Conservation (phyloP, 2,888 invertebrate species). For the Helobdella robusta region DNA sequence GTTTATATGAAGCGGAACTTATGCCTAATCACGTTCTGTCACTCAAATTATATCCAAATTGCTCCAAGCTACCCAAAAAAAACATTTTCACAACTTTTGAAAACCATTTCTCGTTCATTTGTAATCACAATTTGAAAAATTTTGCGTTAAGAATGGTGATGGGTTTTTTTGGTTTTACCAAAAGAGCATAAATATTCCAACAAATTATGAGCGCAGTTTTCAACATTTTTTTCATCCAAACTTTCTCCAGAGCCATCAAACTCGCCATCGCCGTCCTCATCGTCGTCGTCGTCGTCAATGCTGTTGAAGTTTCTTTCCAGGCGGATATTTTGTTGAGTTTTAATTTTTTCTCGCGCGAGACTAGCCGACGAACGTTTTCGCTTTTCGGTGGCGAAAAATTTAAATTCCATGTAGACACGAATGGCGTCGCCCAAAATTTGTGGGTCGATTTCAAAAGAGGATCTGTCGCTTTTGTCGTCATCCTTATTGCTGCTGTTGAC, state of each 20-base stretch:
- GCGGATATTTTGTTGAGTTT: background rate
- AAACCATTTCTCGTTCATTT: too few relatives aligned
- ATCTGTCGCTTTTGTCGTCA: background rate
- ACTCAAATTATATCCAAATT: too few relatives aligned
- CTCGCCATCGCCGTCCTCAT: constrained; percentile 5
- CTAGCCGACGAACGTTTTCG: background rate
- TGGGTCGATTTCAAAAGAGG: constrained; percentile 34
- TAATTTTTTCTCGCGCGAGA: too few relatives aligned
- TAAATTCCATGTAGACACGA: constrained; percentile 33
- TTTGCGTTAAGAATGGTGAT: too few relatives aligned
- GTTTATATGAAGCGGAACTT: too few relatives aligned
- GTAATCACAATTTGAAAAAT: too few relatives aligned
- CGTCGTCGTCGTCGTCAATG: background rate
- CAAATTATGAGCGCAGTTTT: constrained; percentile 4
- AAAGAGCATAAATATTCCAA: constrained; percentile 9
- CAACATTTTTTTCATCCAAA: background rate
- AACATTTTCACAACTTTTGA: too few relatives aligned
- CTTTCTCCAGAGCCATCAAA: background rate
- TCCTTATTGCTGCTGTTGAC: background rate
- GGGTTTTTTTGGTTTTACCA: too few relatives aligned
- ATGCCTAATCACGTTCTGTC: too few relatives aligned
- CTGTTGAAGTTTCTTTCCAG: background rate
- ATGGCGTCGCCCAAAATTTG: constrained; percentile 35
- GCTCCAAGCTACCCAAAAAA: too few relatives aligned
- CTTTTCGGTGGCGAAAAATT: background rate